Evolutionary conservation across 2,888 invertebrate species (phyloP), one percentile per base, ranked within the genome.

Genomic region (Meta bourneti): DNA sequence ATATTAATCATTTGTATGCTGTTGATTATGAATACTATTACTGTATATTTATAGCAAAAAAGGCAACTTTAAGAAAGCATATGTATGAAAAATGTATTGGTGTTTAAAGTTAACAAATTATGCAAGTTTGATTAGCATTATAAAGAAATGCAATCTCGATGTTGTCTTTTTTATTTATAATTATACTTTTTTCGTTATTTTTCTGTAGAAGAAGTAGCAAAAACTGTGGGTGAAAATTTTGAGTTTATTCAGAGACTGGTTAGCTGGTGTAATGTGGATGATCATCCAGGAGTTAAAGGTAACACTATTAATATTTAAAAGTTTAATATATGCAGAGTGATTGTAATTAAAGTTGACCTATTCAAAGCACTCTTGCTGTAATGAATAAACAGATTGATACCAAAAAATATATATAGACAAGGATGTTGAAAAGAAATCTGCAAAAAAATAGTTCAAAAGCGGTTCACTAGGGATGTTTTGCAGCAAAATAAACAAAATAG

Each of bases 231-330:
- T 52, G 95, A 95, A 71, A 96, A 96, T 93, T 95, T 95, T 90
- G 96, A 96, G 7, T 96, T 98, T 90, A 95, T 98, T 88, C 95
- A 96, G 49, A 96, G 96, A 93, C 95, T 97, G 84, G 96, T 97
- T 52, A 96, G 96, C 90, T 98, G 98, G 97, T 97, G 97, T 94
- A 96, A 95, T 93, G 97, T 96, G 85, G 97, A 97, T 13, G 97
- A 97, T 94, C 97, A 97, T 95, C 96, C 97, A 81, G 98, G 98
- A 34, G 97, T 98, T 6, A 97, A 97, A 94, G 97, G 97, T 49
- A 20, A 20, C 13, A 49, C 7, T 34, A 34, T 34, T 34, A 34
- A n/a, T 74, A 54, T 54, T 79, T 20, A 34, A n/a, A n/a, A 34
- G 34, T 34, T 34, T 34, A 34, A 34, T 34, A 34, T 34, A 34